These are phyloP conservation scores for Sycophaga agraensis DNA, from an alignment of 1,140 invertebrate genomes.

Conservation along the genomic window DNA sequence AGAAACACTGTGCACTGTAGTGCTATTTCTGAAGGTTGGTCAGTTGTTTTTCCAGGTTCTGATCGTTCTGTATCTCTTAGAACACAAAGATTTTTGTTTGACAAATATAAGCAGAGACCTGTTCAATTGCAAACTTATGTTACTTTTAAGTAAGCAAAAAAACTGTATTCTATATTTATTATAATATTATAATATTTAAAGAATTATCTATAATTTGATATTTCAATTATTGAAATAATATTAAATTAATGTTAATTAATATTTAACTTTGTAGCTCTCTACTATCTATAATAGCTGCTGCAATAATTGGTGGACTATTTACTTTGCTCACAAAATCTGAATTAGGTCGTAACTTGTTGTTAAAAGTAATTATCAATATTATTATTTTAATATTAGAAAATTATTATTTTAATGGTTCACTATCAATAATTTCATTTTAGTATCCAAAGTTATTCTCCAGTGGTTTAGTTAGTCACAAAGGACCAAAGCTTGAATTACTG, in stretches of 20 bases:
- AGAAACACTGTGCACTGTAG: constrained; percentile 67
- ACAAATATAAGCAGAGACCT: constrained; percentile 70
- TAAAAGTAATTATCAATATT: constrained; percentile 59
- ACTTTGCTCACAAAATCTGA: constrained; percentile 66
- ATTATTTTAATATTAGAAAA: not conserved
- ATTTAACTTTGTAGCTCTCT: constrained; percentile 45
- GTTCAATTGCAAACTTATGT: constrained; percentile 70
- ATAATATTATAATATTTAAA: not conserved
- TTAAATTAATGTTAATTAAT: not conserved
- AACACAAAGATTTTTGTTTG: constrained; percentile 73
- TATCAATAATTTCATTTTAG: constrained; percentile 22
- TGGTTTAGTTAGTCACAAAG: constrained; percentile 69
- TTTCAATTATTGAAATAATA: not conserved
- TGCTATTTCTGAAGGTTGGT: constrained; percentile 67
- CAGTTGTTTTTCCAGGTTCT: constrained; percentile 74
- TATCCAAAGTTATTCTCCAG: constrained; percentile 74
- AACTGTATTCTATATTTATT: not conserved
- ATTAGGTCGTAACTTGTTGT: constrained; percentile 65
- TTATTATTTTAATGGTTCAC: not conserved
- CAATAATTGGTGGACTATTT: constrained; percentile 66
- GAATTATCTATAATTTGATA: not conserved
- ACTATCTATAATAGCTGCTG: constrained; percentile 52
- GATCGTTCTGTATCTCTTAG: constrained; percentile 79
- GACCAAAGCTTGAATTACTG: constrained; percentile 66
- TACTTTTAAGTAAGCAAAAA: constrained; percentile 48